These are phyloP conservation scores for Ramphastos sulfuratus DNA, from an alignment of 2,113 vertebrate genomes.

Conservation along the genomic window DNA sequence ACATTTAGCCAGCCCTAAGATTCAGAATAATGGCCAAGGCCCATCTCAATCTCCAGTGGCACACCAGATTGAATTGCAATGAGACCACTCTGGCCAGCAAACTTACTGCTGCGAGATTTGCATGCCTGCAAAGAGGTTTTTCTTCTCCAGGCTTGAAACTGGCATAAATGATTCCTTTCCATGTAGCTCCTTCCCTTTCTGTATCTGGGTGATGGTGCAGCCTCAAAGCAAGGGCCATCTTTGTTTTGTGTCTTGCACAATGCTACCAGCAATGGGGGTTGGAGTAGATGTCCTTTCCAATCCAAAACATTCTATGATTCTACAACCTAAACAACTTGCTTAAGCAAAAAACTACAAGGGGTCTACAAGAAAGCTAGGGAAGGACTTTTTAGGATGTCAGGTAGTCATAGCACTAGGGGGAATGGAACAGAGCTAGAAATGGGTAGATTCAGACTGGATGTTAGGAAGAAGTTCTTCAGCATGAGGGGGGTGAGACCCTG, in stretches of 20 bases:
- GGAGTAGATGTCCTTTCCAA: neutral
- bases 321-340: neutral
- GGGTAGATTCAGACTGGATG: too few species aligned
- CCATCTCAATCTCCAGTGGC: neutral
- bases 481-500: too few species aligned
- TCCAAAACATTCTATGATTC: neutral
- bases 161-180: neutral
- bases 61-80: neutral
- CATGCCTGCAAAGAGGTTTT: neutral
- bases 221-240: neutral
- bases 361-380: too few species aligned
- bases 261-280: rapidly evolving
- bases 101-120: neutral
- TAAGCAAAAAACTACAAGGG: neutral
- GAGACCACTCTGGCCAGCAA: neutral
- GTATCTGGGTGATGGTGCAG: neutral
- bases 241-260: neutral
- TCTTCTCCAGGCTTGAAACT: neutral
- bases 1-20: neutral
- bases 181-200: neutral
- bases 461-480: too few species aligned
- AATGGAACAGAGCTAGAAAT: too few species aligned
- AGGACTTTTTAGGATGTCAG: too few species aligned
- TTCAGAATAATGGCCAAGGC: neutral
- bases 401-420: too few species aligned